Percentiles rank a stretch among this genome's conserved stretches.
These are phyloP conservation scores for Leptura quadrifasciata DNA, from an alignment of 2,888 invertebrate genomes.

Conservation along the genomic window DNA sequence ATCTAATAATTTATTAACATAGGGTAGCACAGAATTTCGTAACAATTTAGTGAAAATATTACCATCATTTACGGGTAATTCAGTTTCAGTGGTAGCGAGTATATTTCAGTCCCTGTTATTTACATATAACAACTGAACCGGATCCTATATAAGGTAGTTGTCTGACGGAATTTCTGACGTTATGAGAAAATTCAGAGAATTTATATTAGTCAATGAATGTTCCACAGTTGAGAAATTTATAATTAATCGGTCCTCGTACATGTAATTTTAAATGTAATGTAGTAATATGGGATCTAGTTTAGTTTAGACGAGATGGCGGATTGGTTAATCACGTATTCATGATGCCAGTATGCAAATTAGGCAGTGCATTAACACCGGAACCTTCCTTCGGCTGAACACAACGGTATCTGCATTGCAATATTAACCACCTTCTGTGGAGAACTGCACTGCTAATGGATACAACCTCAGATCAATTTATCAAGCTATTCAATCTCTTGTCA, in stretches of 20 bases:
- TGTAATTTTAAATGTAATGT: constrained; percentile 38
- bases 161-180: too few relatives aligned
- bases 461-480: constrained; percentile 46
- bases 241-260: background rate
- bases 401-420: constrained; percentile 50
- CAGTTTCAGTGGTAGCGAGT: too few relatives aligned
- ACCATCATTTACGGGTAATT: too few relatives aligned
- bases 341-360: constrained; percentile 61
- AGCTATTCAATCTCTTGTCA: constrained; percentile 39
- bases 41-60: too few relatives aligned
- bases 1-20: too few relatives aligned
- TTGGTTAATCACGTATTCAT: constrained; percentile 60
- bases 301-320: constrained; percentile 35
- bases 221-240: background rate
- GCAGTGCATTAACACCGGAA: constrained; percentile 61
- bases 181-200: background rate
- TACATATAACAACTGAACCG: too few relatives aligned
- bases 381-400: constrained; percentile 54
- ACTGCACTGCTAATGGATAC: constrained; percentile 44
- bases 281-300: constrained; percentile 32
- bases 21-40: too few relatives aligned
- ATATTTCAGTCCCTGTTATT: too few relatives aligned
- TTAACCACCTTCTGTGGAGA: constrained; percentile 45
- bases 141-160: too few relatives aligned
- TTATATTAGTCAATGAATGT: background rate